Evolutionary conservation across 1,140 invertebrate genomes (phyloP).

Genomic region (Drosophila bipectinata): DNA sequence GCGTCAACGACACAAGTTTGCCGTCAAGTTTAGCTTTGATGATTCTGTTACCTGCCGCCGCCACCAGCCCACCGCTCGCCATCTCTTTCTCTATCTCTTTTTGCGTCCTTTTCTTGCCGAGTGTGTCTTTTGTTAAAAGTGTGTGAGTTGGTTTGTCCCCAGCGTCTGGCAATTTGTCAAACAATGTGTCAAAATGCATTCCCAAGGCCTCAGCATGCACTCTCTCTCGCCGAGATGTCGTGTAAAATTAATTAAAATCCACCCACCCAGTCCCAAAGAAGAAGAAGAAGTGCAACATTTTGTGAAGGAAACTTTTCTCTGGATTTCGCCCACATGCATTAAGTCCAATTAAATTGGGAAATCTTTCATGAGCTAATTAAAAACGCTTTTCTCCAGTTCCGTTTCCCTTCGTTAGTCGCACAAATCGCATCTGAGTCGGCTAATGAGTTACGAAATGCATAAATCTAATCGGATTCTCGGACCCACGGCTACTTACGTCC

Average conservation of each 20-base stretch:
- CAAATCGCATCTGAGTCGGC: slow-evolving; percentile 44
- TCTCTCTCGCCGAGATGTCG: slow-evolving; percentile 4
- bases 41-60: slow-evolving; percentile 61
- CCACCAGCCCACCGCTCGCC: not conserved
- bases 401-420: slow-evolving; percentile 24
- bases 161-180: slow-evolving; percentile 75
- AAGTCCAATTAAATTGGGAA: slow-evolving; percentile 70
- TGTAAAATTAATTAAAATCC: slow-evolving; percentile 76
- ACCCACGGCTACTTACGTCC: slow-evolving; percentile 18
- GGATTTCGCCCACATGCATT: slow-evolving; percentile 56
- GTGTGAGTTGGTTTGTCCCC: slow-evolving; percentile 36
- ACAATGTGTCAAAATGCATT: slow-evolving; percentile 78
- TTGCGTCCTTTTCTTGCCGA: not conserved
- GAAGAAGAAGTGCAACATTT: slow-evolving; percentile 35
- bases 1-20: slow-evolving; percentile 51
- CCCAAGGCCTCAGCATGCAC: slow-evolving; percentile 17
- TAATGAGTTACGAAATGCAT: slow-evolving; percentile 58
- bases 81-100: not conserved
- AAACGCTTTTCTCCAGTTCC: slow-evolving; percentile 31
- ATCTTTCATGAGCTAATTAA: slow-evolving; percentile 66
- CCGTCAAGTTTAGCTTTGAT: slow-evolving; percentile 73
- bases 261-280: not conserved
- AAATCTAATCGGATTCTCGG: slow-evolving; percentile 55
- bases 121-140: slow-evolving; percentile 39
- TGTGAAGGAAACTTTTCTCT: slow-evolving; percentile 37